Base-by-base conservation (phyloP, 2,888 invertebrate genomes). In the Luperina nickerlii region DNA sequence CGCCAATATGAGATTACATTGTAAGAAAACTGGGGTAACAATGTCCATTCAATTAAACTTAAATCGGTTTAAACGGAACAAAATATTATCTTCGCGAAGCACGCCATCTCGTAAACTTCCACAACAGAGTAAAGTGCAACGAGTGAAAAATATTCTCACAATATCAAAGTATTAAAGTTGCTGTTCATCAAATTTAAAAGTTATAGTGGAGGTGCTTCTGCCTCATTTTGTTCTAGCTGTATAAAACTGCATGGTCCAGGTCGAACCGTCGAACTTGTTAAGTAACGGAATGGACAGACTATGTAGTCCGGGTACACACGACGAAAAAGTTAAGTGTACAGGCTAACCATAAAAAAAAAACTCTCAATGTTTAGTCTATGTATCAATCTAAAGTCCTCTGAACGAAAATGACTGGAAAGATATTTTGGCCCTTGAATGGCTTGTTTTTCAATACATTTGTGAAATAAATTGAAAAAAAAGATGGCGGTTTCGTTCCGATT, bases 151-250 rank as follows among this genome's bases (percentile, higher is more conserved):
- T 90, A 89, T 89, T 90, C 90, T 90, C 86, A 86, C 88, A 88
- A 90, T 91, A 89, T 89, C 84, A 92, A 89, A 92, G 85, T 90
- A 90, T 89, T 88, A 90, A 92, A 91, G 90, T 91, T 86, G 88
- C 87, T 90, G 92, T 92, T 93, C 92, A 93, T 94, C 92, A 94
- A 92, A 93, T 93, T 92, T 91, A 87, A 93, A 94, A 94, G 91
- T 94, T 93, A 91, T 89, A 90, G 90, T 77, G 79, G 79, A 87
- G 78, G 85, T 84, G 87, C 87, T 89, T 83, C 86, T 73, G 82
- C 76, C 76, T 88, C 83, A 85, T 89, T 90, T 89, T 90, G 85
- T 90, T 88, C 76, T 79, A 75, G 79, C 80, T 85, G 57, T 88
- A 91, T 92, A 92, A 93, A 93, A 92, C 88, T 89, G 91, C 87